Evolutionary conservation across 2,113 vertebrate genomes (phyloP), one percentile per base, ranked within the genome.

Genomic region (Ceuthmochares aereus): DNA sequence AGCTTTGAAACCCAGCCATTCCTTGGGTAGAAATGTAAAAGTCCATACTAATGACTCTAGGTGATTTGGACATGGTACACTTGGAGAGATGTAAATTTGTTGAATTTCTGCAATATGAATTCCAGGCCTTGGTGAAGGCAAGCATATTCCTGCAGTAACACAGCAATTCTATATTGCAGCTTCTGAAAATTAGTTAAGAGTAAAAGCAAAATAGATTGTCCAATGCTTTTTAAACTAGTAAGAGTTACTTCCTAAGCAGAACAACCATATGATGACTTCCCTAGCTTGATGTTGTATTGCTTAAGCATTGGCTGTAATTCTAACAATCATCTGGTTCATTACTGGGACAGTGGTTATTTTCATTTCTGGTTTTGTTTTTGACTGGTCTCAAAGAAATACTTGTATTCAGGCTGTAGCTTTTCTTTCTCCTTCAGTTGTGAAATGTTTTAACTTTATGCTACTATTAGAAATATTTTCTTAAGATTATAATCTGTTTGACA

Each of bases 111-210:
- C 4, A 5, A 82, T 58, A 72, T 32, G 94, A 95, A 83, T 77
- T 40, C 80, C 89, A 90, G 80, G 72, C 89, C 92, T 96, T 91
- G 59, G 76, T 93, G 91, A 87, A 96, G 83, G 92, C 5, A 29
- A 94, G 63, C 76, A 54, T 80, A 40, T 80, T 89, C 76, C 80
- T 93, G 83, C 69, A 72, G 52, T 90, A 79, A 51, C 37, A 70
- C 67, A 91, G 86, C 90, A 94, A 86, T 93, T 96, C 80, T 89
- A 42, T 86, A 84, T 84, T 94, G 94, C 88, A 95, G 86, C 74
- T 96, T 96, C 88, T 95, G 91, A 89, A 87, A 94, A 89, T 42
- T 86, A 84, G 54, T 70, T 87, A 94, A 94, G 75, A 84, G 21
- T 43, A 81, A 67, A 69, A 70, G 66, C 91, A 47, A 81, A 95